Percentiles rank a stretch among this genome's conserved stretches.
phyloP scores from a whole-genome alignment of 2,113 vertebrate species.

The Apteryx owenii region DNA sequence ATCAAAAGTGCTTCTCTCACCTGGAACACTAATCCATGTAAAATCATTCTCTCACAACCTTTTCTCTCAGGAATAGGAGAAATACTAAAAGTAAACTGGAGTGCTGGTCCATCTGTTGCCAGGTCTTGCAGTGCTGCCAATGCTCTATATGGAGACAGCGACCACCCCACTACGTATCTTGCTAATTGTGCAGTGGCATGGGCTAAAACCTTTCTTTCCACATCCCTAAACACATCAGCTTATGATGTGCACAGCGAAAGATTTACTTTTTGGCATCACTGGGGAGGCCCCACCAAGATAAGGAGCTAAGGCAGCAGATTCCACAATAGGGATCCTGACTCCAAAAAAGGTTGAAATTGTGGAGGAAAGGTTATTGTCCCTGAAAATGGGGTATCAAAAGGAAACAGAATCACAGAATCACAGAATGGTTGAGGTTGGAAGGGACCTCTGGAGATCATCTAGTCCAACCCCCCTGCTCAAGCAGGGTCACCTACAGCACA shows the following conservation, averaged over 20 bases:
- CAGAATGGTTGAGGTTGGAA: too few relatives aligned
- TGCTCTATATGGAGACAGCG: background rate
- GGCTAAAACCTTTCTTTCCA: background rate
- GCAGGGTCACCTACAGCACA: too few relatives aligned
- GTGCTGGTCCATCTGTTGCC: background rate
- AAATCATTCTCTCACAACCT: background rate
- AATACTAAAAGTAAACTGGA: rapidly evolving
- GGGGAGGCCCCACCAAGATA: background rate
- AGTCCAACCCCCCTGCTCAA: too few relatives aligned
- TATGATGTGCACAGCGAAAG: background rate
- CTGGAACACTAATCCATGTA: background rate
- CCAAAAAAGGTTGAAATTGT: background rate
- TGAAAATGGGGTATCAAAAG: background rate
- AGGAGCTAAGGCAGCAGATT: conserved; percentile 18
- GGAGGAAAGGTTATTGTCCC: background rate
- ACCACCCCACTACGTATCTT: rapidly evolving
- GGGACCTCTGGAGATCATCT: too few relatives aligned
- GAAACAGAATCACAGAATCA: too few relatives aligned
- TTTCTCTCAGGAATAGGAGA: background rate
- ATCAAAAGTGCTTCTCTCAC: background rate
- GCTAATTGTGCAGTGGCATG: background rate
- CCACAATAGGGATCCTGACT: conserved; percentile 47
- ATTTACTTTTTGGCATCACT: background rate
- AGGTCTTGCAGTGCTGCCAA: background rate
- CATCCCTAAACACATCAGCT: background rate